Percentiles rank a stretch among this genome's conserved stretches.
These are phyloP conservation scores for Holacanthella duospinosa DNA, from an alignment of 2,888 invertebrate species.

Conservation along the genomic window DNA sequence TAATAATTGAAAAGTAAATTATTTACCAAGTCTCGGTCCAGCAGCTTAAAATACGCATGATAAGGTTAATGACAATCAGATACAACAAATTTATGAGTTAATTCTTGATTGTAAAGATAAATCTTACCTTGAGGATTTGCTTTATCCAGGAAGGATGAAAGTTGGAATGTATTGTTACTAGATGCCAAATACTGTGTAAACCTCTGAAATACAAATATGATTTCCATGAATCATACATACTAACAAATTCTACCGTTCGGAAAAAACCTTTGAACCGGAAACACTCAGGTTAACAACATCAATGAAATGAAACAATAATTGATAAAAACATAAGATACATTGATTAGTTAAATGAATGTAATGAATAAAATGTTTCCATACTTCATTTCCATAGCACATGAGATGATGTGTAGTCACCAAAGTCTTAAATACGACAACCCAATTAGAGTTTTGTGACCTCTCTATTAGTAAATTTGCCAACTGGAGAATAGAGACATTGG, in stretches of 20 bases:
- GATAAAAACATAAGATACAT: neutral
- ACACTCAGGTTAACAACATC: too few species aligned
- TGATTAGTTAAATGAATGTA: neutral
- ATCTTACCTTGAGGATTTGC: slow-evolving; percentile 92
- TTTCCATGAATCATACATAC: too few species aligned
- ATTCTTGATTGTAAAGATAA: too few species aligned
- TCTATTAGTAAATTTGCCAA: slow-evolving; percentile 96
- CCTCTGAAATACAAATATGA: slow-evolving; percentile 58
- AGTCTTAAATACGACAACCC: slow-evolving; percentile 98
- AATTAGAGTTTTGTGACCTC: slow-evolving; percentile 91
- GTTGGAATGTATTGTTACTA: slow-evolving; percentile 97
- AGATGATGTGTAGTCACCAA: slow-evolving; percentile 97
- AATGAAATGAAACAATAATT: too few species aligned
- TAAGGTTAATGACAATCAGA: neutral
- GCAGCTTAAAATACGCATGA: slow-evolving; percentile 24
- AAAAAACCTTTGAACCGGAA: too few species aligned
- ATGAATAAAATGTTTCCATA: slow-evolving; percentile 41
- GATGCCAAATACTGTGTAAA: slow-evolving; percentile 99
- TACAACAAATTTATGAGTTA: neutral
- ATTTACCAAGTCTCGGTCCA: slow-evolving; percentile 37
- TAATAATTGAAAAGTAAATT: too few species aligned
- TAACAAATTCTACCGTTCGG: too few species aligned
- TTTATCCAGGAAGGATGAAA: slow-evolving; percentile 95
- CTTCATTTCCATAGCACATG: slow-evolving; percentile 99
- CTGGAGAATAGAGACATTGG: slow-evolving; percentile 98